These are phyloP conservation scores for Saturnia pavonia DNA, from an alignment of 2,888 invertebrate species.

Conservation along the genomic window DNA sequence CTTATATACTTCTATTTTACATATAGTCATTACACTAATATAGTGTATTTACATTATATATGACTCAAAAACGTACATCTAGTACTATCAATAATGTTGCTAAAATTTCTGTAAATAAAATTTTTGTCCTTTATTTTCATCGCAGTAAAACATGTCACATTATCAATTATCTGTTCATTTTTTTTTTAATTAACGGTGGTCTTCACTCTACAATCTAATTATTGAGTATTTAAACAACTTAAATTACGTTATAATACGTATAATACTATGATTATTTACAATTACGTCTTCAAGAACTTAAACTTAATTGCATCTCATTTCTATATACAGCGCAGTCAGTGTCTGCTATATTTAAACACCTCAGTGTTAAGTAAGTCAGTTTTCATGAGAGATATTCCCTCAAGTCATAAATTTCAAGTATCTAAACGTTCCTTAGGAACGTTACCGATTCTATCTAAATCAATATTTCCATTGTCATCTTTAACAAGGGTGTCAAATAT, in stretches of 20 bases:
- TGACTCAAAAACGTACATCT: slow-evolving; percentile 14
- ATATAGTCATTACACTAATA: slow-evolving; percentile 77
- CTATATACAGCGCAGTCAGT: slow-evolving; percentile 37
- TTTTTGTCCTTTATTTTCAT: background rate
- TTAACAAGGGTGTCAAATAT: slow-evolving; percentile 87
- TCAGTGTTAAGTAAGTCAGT: slow-evolving; percentile 45
- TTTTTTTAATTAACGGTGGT: slow-evolving; percentile 51
- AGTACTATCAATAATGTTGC: slow-evolving; percentile 9
- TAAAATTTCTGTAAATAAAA: slow-evolving; percentile 16
- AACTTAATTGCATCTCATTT: slow-evolving; percentile 29
- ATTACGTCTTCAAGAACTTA: slow-evolving; percentile 43
- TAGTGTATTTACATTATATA: slow-evolving; percentile 69
- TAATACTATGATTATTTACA: slow-evolving; percentile 70
- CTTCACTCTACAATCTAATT: slow-evolving; percentile 51
- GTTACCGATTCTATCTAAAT: slow-evolving; percentile 58
- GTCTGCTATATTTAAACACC: slow-evolving; percentile 46
- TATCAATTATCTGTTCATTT: slow-evolving; percentile 23
- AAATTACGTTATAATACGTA: slow-evolving; percentile 39
- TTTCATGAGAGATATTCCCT: slow-evolving; percentile 43
- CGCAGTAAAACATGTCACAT: background rate
- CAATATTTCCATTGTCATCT: slow-evolving; percentile 70
- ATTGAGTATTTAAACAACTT: slow-evolving; percentile 73
- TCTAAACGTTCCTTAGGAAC: slow-evolving; percentile 67
- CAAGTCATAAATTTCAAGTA: slow-evolving; percentile 58
- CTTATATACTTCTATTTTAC: slow-evolving; percentile 49